Base-by-base conservation (phyloP, 2,888 invertebrate species). In the Nemotelus pantherinus region DNA sequence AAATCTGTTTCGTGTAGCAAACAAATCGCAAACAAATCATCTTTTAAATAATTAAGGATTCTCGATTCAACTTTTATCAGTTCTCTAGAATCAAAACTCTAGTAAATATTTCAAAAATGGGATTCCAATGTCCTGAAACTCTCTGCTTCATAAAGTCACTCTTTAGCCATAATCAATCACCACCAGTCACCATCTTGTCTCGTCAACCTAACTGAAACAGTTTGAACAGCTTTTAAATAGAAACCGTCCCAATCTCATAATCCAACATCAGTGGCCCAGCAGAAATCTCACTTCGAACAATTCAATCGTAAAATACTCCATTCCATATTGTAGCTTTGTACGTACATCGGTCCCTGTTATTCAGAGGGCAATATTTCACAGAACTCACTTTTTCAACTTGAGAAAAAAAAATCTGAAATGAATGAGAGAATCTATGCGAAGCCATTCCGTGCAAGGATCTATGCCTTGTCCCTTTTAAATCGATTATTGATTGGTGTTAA, bases 401-500 rank as follows among this genome's bases (percentile, higher is more conserved):
- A n/a, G 47, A 47, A n/a, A 10, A 65, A 65, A 47, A 47, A 47
- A 47, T 3, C 45, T 10, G 45, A 45, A n/a, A 43, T 47, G 65
- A 65, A 45, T 7, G 39, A 47, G 25, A 25, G 45, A 65, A 47
- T 47, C n/a, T 47, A 44, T 7, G 10, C 65, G 65, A 65, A 65
- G 65, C 47, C 65, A 65, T 65, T 65, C 47, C n/a, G 2, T 10
- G 10, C 47, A 65, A 65, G 65, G 44, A 65, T 44, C 5, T 63
- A 39, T 41, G 7, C 25, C 67, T 67, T 39, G 39, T 67, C 44
- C 55, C 53, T 43, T 63, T n/a, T 47, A 9, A 55, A 55, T 44
- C 70, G 44, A 55, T 70, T 70, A 70, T 70, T 70, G 70, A 70
- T 70, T 70, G 70, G 53, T 70, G 70, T 70, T 70, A 70, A 70